Conservation (phyloP, 2,888 invertebrate species). For the Xestia c-nigrum region DNA sequence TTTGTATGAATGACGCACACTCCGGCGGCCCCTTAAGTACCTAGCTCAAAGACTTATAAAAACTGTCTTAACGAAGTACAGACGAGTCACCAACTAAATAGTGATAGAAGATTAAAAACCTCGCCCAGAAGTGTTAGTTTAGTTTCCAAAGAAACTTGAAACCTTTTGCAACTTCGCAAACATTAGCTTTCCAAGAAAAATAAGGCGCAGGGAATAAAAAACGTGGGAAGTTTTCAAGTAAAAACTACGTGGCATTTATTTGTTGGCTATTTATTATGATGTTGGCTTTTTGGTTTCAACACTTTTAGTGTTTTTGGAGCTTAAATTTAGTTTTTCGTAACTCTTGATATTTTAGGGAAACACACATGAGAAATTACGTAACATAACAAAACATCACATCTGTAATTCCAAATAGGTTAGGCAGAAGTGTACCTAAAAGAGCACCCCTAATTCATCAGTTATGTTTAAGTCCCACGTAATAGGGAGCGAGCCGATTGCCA, state of each 20-base stretch:
- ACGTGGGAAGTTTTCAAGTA: slow-evolving; percentile 49
- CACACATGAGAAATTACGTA: not conserved
- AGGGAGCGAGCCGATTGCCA: too few species aligned
- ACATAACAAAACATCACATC: too few species aligned
- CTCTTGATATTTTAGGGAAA: not conserved
- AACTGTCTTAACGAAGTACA: slow-evolving; percentile 2
- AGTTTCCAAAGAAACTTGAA: slow-evolving; percentile 52
- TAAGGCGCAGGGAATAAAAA: slow-evolving; percentile 46
- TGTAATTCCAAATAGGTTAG: too few species aligned
- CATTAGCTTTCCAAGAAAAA: slow-evolving; percentile 59
- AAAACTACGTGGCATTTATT: slow-evolving; percentile 50
- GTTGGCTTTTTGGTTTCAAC: not conserved
- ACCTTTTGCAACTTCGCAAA: slow-evolving; percentile 40
- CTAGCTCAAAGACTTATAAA: not conserved
- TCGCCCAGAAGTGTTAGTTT: slow-evolving; percentile 45
- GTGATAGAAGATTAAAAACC: slow-evolving; percentile 51
- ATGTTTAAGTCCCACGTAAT: too few species aligned
- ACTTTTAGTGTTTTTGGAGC: not conserved
- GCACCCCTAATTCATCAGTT: too few species aligned
- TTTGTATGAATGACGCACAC: too few species aligned
- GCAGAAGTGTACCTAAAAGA: too few species aligned
- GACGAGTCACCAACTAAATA: slow-evolving; percentile 32
- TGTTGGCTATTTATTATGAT: slow-evolving; percentile 47
- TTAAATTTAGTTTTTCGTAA: not conserved
- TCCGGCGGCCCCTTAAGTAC: too few species aligned